Conservation (phyloP, 2,797 vertebrate genomes). For the Mallotus villosus region DNA sequence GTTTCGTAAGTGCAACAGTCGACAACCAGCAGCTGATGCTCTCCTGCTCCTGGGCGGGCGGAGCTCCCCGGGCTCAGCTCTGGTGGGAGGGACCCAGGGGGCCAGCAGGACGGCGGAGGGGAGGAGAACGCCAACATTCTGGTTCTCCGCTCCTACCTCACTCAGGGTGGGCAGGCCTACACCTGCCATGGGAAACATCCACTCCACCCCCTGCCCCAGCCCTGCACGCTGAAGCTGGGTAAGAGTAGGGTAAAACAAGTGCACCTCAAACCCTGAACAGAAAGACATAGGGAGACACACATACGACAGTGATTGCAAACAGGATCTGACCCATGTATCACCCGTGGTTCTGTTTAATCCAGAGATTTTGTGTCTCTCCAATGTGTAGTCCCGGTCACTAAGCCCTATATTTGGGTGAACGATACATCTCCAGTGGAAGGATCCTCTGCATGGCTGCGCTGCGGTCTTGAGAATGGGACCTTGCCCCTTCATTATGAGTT, state of each 20-base stretch:
- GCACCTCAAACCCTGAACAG: background rate
- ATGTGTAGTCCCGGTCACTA: slow-evolving; percentile 81
- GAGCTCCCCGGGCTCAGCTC: slow-evolving; percentile 75
- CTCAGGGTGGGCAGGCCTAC: slow-evolving; percentile 76
- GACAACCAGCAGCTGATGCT: slow-evolving; percentile 81
- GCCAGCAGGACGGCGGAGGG: slow-evolving; percentile 60
- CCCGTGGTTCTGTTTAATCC: no score
- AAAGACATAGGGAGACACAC: background rate
- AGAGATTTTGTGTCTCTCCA: background rate
- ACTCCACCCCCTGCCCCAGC: slow-evolving; percentile 59
- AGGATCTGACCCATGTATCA: no score
- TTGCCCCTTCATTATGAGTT: slow-evolving; percentile 81
- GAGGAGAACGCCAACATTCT: slow-evolving; percentile 72
- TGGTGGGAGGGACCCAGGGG: slow-evolving; percentile 76
- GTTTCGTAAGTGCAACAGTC: slow-evolving; percentile 74
- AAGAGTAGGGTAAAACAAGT: slow-evolving; percentile 26
- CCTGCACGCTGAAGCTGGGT: slow-evolving; percentile 83
- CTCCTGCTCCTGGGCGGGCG: slow-evolving; percentile 86
- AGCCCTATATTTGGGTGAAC: slow-evolving; percentile 79
- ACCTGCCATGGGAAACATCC: slow-evolving; percentile 81
- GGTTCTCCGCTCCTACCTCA: slow-evolving; percentile 71
- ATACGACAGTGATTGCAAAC: background rate
- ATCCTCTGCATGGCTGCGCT: slow-evolving; percentile 70
- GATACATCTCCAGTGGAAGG: slow-evolving; percentile 76
- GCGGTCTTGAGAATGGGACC: slow-evolving; percentile 80